These are phyloP conservation scores for Penaeus japonicus DNA, from an alignment of 1,140 invertebrate species.

Conservation along the genomic window DNA sequence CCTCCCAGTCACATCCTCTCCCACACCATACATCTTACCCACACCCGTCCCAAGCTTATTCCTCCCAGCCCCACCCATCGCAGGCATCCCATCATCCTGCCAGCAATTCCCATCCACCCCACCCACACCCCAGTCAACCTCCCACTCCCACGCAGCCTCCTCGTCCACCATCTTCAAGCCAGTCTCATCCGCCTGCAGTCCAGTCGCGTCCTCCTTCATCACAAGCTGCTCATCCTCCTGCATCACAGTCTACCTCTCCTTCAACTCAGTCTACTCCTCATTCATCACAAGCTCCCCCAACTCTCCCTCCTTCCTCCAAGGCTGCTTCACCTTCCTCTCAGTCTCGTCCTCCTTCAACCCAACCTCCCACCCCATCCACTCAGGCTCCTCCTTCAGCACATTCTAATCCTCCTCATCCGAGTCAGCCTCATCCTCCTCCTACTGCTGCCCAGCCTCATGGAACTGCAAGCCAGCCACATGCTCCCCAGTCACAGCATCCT, in stretches of 20 bases:
- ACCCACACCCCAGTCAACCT: neutral
- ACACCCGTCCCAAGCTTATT: neutral
- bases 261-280: neutral
- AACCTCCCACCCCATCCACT: no score
- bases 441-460: neutral
- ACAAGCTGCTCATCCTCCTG: neutral
- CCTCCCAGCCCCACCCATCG: neutral
- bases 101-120: neutral
- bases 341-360: no score
- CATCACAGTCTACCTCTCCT: constrained; percentile 1
- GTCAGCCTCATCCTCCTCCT: neutral
- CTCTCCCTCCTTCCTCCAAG: neutral
- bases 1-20: neutral
- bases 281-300: neutral
- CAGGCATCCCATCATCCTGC: neutral
- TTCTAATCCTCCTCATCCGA: no score
- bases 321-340: neutral
- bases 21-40: neutral
- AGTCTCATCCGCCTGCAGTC: no score
- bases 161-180: neutral
- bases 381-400: no score
- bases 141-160: neutral
- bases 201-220: neutral
- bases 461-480: neutral
- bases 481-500: neutral